A percentile compares a stretch with the other conserved stretches of the same genome.
These are phyloP conservation scores for Parnassius orleans DNA, from an alignment of 2,888 invertebrate species.

Conservation along the genomic window DNA sequence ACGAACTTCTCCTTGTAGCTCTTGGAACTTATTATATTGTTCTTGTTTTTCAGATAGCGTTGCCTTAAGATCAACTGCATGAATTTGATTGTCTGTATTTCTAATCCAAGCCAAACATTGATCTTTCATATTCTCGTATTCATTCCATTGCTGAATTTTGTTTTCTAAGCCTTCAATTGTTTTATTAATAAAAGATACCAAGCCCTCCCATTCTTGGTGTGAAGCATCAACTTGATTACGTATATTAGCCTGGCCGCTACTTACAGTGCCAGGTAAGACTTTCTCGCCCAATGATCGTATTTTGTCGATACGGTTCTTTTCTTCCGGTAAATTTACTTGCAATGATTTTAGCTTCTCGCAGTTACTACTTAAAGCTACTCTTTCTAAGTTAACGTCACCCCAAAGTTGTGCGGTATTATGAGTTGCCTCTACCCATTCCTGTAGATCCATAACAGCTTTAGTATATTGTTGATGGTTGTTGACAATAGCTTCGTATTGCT, in stretches of 20 bases:
- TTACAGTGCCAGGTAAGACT: constrained; percentile 92
- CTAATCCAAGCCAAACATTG: constrained; percentile 93
- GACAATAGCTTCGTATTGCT: constrained; percentile 92
- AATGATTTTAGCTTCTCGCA: constrained; percentile 91
- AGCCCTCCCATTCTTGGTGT: constrained; percentile 94
- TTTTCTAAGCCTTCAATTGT: constrained; percentile 90
- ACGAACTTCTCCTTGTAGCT: constrained; percentile 91
- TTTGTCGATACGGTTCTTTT: constrained; percentile 90
- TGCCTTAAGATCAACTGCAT: constrained; percentile 92
- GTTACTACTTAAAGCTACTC: constrained; percentile 92
- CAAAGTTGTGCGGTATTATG: constrained; percentile 90
- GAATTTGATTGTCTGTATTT: constrained; percentile 92
- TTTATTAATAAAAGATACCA: constrained; percentile 87
- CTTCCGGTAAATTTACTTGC: constrained; percentile 89
- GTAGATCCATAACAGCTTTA: constrained; percentile 91
- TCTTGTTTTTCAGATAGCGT: constrained; percentile 91
- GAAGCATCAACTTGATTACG: constrained; percentile 92
- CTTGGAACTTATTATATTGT: constrained; percentile 89
- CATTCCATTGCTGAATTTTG: constrained; percentile 94
- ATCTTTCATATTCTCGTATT: constrained; percentile 93
- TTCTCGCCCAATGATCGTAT: constrained; percentile 92
- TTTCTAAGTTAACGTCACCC: constrained; percentile 91
- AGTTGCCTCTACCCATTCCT: constrained; percentile 93
- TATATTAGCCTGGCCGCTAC: constrained; percentile 91
- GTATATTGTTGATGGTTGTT: constrained; percentile 94